These are phyloP conservation scores for Melitaea cinxia DNA, from an alignment of 1,140 invertebrate genomes.

Conservation along the genomic window DNA sequence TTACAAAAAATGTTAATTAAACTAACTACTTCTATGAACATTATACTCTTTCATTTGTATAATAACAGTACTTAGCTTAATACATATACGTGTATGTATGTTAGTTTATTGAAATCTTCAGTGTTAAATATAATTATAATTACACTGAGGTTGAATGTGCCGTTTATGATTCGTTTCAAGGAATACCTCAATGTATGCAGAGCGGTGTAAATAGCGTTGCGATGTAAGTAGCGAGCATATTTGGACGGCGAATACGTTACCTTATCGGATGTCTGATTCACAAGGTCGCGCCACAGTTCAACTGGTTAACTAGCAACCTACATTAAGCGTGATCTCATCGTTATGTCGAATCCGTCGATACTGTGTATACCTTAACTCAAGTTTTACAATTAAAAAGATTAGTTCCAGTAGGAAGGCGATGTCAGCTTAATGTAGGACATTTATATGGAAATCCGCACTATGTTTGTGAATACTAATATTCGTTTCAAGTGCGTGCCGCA, in stretches of 20 bases:
- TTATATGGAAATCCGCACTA: not conserved
- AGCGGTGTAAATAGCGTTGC: slow-evolving; percentile 27
- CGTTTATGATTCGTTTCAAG: slow-evolving; percentile 3
- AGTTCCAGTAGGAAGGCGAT: not conserved
- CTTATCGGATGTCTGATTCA: slow-evolving; percentile 72
- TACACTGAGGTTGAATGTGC: not conserved
- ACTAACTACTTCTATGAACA: not conserved
- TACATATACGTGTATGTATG: too few relatives aligned
- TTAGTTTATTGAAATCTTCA: too few relatives aligned
- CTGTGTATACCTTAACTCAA: slow-evolving; percentile 10
- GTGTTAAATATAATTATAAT: too few relatives aligned
- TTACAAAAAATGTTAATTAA: not conserved
- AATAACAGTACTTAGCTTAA: too few relatives aligned
- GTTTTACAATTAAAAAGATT: not conserved
- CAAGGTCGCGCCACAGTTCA: slow-evolving; percentile 70
- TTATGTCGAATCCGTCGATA: slow-evolving; percentile 36
- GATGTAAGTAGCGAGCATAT: slow-evolving; percentile 40
- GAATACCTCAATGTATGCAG: slow-evolving; percentile 15
- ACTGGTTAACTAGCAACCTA: slow-evolving; percentile 64
- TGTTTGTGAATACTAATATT: not conserved
- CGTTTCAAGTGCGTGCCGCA: not conserved
- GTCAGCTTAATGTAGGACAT: not conserved
- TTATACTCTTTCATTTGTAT: too few relatives aligned
- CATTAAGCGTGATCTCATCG: slow-evolving; percentile 70
- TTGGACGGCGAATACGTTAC: slow-evolving; percentile 50